A percentile compares a stretch with the other conserved stretches of the same genome.
These are phyloP conservation scores for Lepidonotus clava DNA, from an alignment of 2,888 invertebrate species.

Conservation along the genomic window DNA sequence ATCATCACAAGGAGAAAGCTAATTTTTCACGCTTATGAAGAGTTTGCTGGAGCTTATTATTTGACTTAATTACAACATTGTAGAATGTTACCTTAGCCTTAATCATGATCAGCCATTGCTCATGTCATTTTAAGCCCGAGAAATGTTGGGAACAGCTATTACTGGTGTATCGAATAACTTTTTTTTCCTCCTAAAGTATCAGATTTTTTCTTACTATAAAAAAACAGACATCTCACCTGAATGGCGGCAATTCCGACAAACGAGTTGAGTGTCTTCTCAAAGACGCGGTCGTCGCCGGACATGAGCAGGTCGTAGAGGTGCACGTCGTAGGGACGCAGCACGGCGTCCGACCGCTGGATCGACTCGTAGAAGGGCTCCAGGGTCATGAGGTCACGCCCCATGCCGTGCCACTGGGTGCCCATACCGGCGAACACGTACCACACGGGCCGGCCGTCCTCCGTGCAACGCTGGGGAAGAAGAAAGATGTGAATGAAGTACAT, in stretches of 20 bases:
- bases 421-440: slow-evolving; percentile 98
- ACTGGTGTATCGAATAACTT: no score
- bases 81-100: no score
- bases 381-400: slow-evolving; percentile 92
- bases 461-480: slow-evolving; percentile 74
- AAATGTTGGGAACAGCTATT: no score
- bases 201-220: no score
- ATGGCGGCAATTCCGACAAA: slow-evolving; percentile 97
- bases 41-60: no score
- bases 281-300: slow-evolving; percentile 88
- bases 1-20: no score
- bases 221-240: no score
- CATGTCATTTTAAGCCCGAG: background rate
- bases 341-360: slow-evolving; percentile 88
- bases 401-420: slow-evolving; percentile 98
- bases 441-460: slow-evolving; percentile 87
- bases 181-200: no score
- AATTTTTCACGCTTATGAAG: no score
- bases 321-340: slow-evolving; percentile 88
- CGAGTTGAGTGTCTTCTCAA: slow-evolving; percentile 92
- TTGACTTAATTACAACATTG: no score
- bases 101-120: no score
- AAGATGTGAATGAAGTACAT: no score
- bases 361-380: slow-evolving; percentile 91
- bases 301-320: slow-evolving; percentile 91